Evolutionary conservation across 2,797 vertebrate genomes (phyloP).

Genomic region (Molothrus aeneus): DNA sequence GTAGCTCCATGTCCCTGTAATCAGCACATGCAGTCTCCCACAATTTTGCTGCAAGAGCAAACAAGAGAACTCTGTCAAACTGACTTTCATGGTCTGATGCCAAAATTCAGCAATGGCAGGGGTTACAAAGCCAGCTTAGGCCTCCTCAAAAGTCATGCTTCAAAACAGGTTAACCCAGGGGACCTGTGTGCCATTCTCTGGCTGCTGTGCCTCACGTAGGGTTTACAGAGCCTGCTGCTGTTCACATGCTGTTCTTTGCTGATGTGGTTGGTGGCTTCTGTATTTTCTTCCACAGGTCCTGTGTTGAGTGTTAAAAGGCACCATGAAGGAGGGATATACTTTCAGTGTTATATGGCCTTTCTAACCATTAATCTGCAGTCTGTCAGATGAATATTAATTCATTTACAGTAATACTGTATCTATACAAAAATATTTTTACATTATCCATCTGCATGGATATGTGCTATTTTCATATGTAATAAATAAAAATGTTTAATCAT

Average conservation of each 20-base stretch:
- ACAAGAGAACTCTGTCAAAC: neutral
- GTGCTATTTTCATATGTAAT: neutral
- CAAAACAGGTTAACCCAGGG: neutral
- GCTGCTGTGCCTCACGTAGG: neutral
- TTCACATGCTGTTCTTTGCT: neutral
- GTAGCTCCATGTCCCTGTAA: fast-evolving
- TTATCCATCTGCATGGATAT: neutral
- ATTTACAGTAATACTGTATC: neutral
- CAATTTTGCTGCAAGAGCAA: neutral
- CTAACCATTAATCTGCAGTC: neutral
- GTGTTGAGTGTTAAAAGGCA: neutral
- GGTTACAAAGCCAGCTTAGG: fast-evolving
- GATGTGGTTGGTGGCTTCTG: neutral
- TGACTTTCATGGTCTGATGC: neutral
- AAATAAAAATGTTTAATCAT: neutral
- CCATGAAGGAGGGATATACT: neutral
- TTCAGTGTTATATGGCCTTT: neutral
- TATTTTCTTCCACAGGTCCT: neutral
- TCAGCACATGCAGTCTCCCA: fast-evolving
- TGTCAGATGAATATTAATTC: neutral
- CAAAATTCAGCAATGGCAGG: neutral
- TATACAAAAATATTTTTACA: neutral
- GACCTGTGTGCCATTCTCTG: neutral
- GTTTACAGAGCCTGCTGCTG: neutral
- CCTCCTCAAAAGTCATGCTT: neutral